Evolutionary conservation across 2,888 invertebrate species (phyloP), one percentile per base, ranked within the genome.

Genomic region (Cosmorhoe ocellata): DNA sequence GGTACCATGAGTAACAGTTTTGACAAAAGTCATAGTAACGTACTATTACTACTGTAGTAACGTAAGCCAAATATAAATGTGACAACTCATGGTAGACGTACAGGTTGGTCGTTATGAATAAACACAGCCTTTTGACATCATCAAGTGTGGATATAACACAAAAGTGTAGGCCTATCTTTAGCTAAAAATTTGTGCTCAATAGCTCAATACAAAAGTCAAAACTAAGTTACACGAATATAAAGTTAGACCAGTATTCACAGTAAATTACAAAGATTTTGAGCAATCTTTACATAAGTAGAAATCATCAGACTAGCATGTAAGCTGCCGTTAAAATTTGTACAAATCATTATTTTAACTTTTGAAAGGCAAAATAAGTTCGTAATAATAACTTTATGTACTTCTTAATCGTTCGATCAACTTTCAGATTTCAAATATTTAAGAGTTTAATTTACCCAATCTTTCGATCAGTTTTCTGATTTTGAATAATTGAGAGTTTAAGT

Each of bases 251-350:
- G 65, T 72, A 70, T 70, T 71, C 70, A 71, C 68, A 72, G 64
- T 71, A 65, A 68, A 70, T 73, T 72, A 74, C 67, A 69, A 69
- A 69, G 69, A 71, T 71, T 66, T 79, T 81, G 80, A 79, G 80
- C 80, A 80, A 76, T 67, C 71, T 72, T 66, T 58, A 66, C 53
- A 63, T 53, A 65, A 51, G 44, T 51, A 44, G 43, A 54, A 53
- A 48, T 26, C 41, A 47, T 53, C 11, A 12, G 6, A 36, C 11
- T 18, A 1, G 24, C 24, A n/a, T n/a, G n/a, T n/a, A 7, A 6
- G 24, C 24, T 24, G 24, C 24, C 24, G 7, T 24, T 24, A 24
- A 24, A 7, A 24, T 18, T 18, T 4, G 2, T 18, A 24, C 24
- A 6, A 5, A 6, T 30, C 30, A 24, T 36, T 36, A n/a, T 8